These are phyloP conservation scores for Notolabrus celidotus DNA, from an alignment of 2,797 vertebrate genomes.

Conservation along the genomic window DNA sequence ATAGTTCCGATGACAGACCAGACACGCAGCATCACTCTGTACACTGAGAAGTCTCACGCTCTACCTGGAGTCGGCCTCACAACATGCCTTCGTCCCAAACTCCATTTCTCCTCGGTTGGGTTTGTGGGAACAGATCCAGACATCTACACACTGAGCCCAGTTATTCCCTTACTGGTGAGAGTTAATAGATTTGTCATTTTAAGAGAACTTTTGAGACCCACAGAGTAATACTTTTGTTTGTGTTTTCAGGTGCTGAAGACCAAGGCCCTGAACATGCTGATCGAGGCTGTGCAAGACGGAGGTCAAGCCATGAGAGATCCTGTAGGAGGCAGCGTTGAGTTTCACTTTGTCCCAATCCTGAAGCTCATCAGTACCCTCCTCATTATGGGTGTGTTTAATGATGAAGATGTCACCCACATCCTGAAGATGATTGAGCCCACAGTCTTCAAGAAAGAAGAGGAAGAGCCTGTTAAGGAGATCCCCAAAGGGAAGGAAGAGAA, in stretches of 20 bases:
- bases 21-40: constrained; percentile 90
- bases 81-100: constrained; percentile 91
- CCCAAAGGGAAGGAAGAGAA: constrained; percentile 69
- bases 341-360: constrained; percentile 94
- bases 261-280: constrained; percentile 92
- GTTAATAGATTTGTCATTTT: constrained; percentile 1
- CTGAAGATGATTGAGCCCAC: constrained; percentile 94
- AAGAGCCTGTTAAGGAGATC: constrained; percentile 58
- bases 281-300: constrained; percentile 92
- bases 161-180: constrained; percentile 87
- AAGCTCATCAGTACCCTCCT: constrained; percentile 94
- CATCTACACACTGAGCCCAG: constrained; percentile 88
- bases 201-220: neutral
- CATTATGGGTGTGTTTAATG: constrained; percentile 93
- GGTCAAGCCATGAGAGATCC: constrained; percentile 95
- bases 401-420: constrained; percentile 91
- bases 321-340: constrained; percentile 95
- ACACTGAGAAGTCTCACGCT: constrained; percentile 85
- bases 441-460: constrained; percentile 84
- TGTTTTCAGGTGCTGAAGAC: constrained; percentile 84
- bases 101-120: constrained; percentile 90
- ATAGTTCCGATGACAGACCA: constrained; percentile 93
- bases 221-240: constrained; percentile 28
- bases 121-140: constrained; percentile 88
- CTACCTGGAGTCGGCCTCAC: constrained; percentile 92